Percentiles rank a stretch among this genome's conserved stretches.
These are phyloP conservation scores for Diaphora mendica DNA, from an alignment of 2,888 invertebrate species.

Conservation along the genomic window DNA sequence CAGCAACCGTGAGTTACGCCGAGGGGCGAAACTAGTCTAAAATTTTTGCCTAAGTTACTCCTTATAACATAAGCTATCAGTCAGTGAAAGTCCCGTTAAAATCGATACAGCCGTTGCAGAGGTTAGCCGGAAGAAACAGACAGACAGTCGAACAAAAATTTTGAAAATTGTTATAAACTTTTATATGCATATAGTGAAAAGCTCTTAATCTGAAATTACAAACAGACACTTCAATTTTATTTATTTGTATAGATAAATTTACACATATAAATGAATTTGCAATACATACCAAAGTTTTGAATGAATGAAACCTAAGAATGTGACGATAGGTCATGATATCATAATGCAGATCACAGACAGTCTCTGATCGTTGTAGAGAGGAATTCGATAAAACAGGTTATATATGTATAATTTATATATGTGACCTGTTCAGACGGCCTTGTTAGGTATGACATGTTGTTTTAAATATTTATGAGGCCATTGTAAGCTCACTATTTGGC, in stretches of 20 bases:
- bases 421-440: conserved; percentile 14
- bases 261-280: conserved; percentile 8
- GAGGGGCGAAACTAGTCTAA: too few species aligned
- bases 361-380: neutral
- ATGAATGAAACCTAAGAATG: neutral
- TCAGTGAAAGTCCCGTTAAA: too few species aligned
- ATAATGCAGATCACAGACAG: neutral
- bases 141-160: too few species aligned
- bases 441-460: conserved; percentile 2
- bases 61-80: too few species aligned
- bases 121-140: too few species aligned
- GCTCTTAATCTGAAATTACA: too few species aligned
- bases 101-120: too few species aligned
- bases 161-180: too few species aligned
- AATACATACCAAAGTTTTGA: neutral
- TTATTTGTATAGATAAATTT: neutral
- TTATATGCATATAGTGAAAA: too few species aligned
- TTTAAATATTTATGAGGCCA: conserved; percentile 1
- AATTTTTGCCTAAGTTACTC: too few species aligned
- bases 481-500: neutral
- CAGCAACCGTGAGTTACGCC: too few species aligned
- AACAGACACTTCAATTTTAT: too few species aligned
- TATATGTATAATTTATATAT: conserved; percentile 1
- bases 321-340: neutral
- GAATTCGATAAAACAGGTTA: conserved; percentile 3